phyloP scores from a whole-genome alignment of 1,140 invertebrate species.

The Formica selysi region DNA sequence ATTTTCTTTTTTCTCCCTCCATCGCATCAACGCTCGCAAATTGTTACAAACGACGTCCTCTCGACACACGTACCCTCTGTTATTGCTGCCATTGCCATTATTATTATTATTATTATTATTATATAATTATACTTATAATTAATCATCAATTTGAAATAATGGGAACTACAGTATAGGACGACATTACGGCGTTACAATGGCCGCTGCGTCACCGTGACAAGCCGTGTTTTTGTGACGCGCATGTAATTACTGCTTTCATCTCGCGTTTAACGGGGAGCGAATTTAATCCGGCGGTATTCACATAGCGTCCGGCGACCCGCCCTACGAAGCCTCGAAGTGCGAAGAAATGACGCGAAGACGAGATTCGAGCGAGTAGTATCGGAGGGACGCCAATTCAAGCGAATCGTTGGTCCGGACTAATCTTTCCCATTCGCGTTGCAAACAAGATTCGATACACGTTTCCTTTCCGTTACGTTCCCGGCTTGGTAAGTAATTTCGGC shows the following conservation, averaged over 20 bases:
- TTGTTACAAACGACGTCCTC: not conserved
- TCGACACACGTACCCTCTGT: not conserved
- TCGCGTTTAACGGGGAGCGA: conserved; percentile 41
- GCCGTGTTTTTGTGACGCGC: conserved; percentile 54
- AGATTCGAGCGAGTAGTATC: conserved; percentile 52
- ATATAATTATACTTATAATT: conserved; percentile 55
- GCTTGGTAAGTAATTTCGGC: conserved; percentile 75
- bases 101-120: conserved; percentile 42
- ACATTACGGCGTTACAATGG: conserved; percentile 51
- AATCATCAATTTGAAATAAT: conserved; percentile 62
- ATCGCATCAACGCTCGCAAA: conserved; percentile 21
- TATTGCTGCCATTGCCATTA: conserved; percentile 25
- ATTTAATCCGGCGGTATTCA: conserved; percentile 54
- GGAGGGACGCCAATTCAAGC: conserved; percentile 74
- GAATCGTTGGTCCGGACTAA: conserved; percentile 67
- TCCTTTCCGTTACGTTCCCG: conserved; percentile 61
- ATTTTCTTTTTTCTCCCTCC: not conserved
- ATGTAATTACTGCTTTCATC: conserved; percentile 62
- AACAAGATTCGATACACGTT: conserved; percentile 76
- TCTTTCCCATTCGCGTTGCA: conserved; percentile 60
- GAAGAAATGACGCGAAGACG: conserved; percentile 51
- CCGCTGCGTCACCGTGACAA: conserved; percentile 38
- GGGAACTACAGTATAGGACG: conserved; percentile 26
- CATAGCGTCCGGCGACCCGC: not conserved
- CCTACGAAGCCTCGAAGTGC: conserved; percentile 8